Evolutionary conservation across 1,140 invertebrate species (phyloP), one percentile per base, ranked within the genome.

Genomic region (Drosophila miranda): DNA sequence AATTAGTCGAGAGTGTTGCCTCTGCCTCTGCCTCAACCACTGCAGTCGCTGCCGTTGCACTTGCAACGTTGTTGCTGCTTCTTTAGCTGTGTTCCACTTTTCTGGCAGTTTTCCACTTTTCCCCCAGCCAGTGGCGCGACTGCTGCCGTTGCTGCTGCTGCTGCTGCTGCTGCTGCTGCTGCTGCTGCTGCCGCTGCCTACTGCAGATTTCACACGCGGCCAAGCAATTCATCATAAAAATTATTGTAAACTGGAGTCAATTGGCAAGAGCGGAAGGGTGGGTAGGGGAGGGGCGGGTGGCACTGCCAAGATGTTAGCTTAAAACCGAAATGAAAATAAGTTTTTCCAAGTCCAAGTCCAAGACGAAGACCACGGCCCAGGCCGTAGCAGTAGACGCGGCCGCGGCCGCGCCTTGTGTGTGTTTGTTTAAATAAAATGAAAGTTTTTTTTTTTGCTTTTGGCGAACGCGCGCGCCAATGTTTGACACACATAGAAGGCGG

Each of bases 171-270:
- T 28, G 26, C 26, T 28, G 26, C 26, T 28, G 26, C 26, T 16
- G 16, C 26, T 28, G 21, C 21, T 1, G 6, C 28, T 30, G 28
- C 28, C 7, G 28, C 7, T 30, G 28, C 8, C 30, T 30, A 7
- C 53, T 44, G 74, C 74, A 87, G 83, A 87, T 87, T 87, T 87
- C 82, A 87, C 82, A 87, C 83, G 82, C 82, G 82, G 82, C 82
- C 83, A 87, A 82, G 83, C 83, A 87, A 87, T 87, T 87, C 82
- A 87, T 87, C 82, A 87, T 87, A 87, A 88, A 82, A 87, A 88
- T 82, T 87, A 87, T 87, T 88, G 81, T 63, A 74, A 77, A 63
- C 63, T 84, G 81, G 76, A 78, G 75, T 76, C 76, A 72, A 76
- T 75, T 79, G 80, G 61, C 55, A 50, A 34, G 43, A 50, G 45